Percentiles rank a stretch among this genome's conserved stretches.
Conservation (phyloP, 2,113 vertebrate species). For the Rissa tridactyla region DNA sequence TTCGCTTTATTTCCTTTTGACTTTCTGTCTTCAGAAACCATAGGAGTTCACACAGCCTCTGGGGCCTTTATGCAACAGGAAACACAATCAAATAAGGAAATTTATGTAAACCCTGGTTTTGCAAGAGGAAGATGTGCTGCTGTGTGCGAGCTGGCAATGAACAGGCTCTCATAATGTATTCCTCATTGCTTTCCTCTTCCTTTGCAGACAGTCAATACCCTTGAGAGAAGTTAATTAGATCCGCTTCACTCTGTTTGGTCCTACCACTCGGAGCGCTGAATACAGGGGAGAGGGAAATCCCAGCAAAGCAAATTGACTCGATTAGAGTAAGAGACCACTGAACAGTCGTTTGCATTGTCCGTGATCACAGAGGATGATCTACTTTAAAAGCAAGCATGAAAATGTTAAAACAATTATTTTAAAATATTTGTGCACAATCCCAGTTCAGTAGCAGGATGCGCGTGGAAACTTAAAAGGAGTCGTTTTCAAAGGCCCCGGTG, state of each 20-base stretch:
- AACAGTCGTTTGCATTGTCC: not conserved
- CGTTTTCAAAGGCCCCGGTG: not conserved
- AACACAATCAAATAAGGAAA: slow-evolving; percentile 44
- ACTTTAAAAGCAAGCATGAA: slow-evolving; percentile 9
- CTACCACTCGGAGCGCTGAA: not conserved
- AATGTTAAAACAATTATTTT: slow-evolving; percentile 4
- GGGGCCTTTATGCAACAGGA: slow-evolving; percentile 12
- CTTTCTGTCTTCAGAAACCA: not conserved
- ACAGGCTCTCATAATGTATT: slow-evolving; percentile 35
- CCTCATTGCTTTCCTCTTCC: slow-evolving; percentile 48
- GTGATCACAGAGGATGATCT: slow-evolving; percentile 36
- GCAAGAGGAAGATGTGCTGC: slow-evolving; percentile 32
- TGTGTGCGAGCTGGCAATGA: not conserved
- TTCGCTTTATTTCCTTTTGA: slow-evolving; percentile 29
- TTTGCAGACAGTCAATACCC: slow-evolving; percentile 62
- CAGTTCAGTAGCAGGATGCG: not conserved
- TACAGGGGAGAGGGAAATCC: slow-evolving; percentile 53
- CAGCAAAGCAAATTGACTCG: slow-evolving; percentile 57
- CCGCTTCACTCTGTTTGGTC: slow-evolving; percentile 58
- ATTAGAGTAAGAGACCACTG: slow-evolving; percentile 12
- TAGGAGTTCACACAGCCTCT: not conserved
- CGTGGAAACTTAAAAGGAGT: not conserved
- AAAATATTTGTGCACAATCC: slow-evolving; percentile 8
- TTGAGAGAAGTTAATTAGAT: slow-evolving; percentile 68
- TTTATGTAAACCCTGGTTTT: not conserved